A percentile compares a stretch with the other conserved stretches of the same genome.
Evolutionary conservation across 35 echinoderm and acorn worm species (phyloP).

Genomic region (Lytechinus pictus): DNA sequence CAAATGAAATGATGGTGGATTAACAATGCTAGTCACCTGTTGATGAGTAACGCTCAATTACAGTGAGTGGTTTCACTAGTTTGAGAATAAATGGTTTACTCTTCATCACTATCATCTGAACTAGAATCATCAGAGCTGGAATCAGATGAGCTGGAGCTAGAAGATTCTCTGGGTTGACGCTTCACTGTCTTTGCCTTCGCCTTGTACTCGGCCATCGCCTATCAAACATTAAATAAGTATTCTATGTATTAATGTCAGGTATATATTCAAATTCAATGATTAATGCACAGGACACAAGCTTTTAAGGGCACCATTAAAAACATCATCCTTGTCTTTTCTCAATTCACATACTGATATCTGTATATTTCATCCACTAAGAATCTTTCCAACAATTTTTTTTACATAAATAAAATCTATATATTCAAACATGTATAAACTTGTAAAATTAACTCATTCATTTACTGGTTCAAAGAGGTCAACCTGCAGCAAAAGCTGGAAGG

Average conservation of each 20-base stretch:
- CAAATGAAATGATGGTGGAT: neutral
- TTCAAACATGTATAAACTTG: too few species aligned
- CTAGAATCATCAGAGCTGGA: conserved; percentile 71
- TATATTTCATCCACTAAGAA: too few species aligned
- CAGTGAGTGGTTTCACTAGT: neutral
- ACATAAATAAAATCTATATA: too few species aligned
- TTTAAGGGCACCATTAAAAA: too few species aligned
- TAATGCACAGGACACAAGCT: too few species aligned
- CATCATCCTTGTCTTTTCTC: too few species aligned
- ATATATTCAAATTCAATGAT: too few species aligned
- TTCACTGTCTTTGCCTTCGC: conserved; percentile 76
- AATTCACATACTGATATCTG: too few species aligned
- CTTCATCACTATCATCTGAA: conserved; percentile 66
- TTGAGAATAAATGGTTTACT: neutral
- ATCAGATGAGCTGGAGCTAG: conserved; percentile 71
- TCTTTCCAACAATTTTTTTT: too few species aligned
- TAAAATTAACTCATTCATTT: too few species aligned
- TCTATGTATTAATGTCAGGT: neutral
- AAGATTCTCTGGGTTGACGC: conserved; percentile 61
- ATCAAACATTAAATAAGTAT: neutral
- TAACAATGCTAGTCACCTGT: neutral
- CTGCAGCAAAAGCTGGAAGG: too few species aligned
- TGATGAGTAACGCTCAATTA: neutral
- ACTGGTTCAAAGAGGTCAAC: too few species aligned
- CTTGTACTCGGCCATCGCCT: conserved; percentile 76